These are phyloP conservation scores for Volucella zonaria DNA, from an alignment of 2,888 invertebrate genomes.

Conservation along the genomic window DNA sequence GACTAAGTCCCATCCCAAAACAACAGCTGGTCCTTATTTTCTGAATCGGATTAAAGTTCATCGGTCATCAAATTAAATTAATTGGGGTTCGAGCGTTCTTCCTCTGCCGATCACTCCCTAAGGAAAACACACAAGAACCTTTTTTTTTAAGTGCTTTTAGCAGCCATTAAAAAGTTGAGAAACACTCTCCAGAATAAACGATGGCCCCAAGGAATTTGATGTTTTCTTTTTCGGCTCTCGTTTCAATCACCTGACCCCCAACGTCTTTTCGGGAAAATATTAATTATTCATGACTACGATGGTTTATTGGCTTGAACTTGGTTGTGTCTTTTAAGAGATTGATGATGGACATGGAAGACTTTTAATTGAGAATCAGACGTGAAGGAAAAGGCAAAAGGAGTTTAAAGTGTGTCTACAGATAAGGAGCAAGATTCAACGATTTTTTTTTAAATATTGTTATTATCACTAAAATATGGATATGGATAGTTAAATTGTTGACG, in stretches of 20 bases:
- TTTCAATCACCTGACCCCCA: constrained; percentile 72
- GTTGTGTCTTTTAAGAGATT: constrained; percentile 41
- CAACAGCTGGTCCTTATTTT: constrained; percentile 53
- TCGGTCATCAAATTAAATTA: constrained; percentile 71
- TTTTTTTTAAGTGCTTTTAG: constrained; percentile 73
- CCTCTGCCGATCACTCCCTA: background rate
- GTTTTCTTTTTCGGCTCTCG: constrained; percentile 67
- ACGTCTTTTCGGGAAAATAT: constrained; percentile 36
- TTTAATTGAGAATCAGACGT: constrained; percentile 10
- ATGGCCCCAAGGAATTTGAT: constrained; percentile 54
- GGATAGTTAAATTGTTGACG: no score
- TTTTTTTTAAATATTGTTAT: no score
- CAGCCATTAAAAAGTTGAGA: constrained; percentile 70
- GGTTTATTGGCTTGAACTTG: constrained; percentile 55
- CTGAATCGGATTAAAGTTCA: constrained; percentile 68
- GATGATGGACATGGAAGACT: constrained; percentile 32
- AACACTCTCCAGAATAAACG: constrained; percentile 55
- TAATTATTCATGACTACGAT: constrained; percentile 72
- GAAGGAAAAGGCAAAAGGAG: background rate
- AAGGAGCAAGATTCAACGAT: no score
- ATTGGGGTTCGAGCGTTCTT: constrained; percentile 61
- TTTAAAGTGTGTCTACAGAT: no score
- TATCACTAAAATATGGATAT: no score
- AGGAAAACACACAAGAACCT: constrained; percentile 48
- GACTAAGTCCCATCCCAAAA: background rate